These are phyloP conservation scores for Patella ulyssiponensis DNA, from an alignment of 2,888 invertebrate species.

Conservation along the genomic window DNA sequence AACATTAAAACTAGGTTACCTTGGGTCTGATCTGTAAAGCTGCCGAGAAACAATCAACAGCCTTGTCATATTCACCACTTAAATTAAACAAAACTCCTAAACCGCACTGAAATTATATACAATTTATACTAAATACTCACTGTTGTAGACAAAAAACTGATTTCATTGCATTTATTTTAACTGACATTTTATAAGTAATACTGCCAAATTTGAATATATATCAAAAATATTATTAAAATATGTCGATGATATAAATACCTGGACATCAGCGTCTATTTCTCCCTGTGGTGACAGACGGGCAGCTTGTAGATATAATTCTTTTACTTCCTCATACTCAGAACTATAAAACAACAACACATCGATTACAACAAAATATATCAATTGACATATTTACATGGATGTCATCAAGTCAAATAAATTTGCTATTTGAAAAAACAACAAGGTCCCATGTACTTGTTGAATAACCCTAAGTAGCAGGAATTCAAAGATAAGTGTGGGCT, in stretches of 20 bases:
- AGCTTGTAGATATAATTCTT: constrained; percentile 64
- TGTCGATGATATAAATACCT: constrained; percentile 73
- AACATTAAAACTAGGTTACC: constrained; percentile 69
- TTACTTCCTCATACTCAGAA: constrained; percentile 55
- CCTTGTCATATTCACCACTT: constrained; percentile 94
- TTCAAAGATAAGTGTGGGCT: no score
- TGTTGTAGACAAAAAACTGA: no score
- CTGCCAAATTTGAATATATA: no score
- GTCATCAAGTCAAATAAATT: no score
- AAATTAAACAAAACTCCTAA: constrained; percentile 96
- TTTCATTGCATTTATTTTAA: no score
- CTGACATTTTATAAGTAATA: no score
- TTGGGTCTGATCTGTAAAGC: constrained; percentile 87
- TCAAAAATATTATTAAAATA: no score
- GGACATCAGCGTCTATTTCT: constrained; percentile 87
- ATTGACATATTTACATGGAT: no score
- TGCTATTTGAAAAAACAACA: no score
- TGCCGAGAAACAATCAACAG: constrained; percentile 94
- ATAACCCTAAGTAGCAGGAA: no score
- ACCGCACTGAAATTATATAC: constrained; percentile 77
- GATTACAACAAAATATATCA: no score
- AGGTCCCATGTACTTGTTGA: no score
- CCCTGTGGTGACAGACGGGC: constrained; percentile 52
- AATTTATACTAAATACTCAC: not conserved
- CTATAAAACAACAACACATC: constrained; percentile 37